A percentile compares a stretch with the other conserved stretches of the same genome.
Evolutionary conservation across 2,888 invertebrate species (phyloP).

Genomic region (Drosophila meridiana): DNA sequence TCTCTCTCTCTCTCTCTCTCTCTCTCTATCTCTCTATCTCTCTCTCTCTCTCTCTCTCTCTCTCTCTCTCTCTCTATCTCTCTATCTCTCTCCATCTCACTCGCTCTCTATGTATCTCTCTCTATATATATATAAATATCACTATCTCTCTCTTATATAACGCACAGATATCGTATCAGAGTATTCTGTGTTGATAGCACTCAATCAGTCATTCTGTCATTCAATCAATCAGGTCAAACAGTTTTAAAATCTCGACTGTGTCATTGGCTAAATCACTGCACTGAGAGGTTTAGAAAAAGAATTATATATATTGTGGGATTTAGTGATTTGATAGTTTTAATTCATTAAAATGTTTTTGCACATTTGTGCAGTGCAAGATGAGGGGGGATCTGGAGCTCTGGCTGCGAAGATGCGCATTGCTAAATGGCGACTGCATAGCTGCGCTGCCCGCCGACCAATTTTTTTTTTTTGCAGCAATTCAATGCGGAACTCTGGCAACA

Average conservation of each 20-base stretch:
- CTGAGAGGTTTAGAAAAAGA: constrained; percentile 22
- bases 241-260: constrained; percentile 16
- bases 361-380: constrained; percentile 41
- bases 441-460: constrained; percentile 61
- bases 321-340: constrained; percentile 59
- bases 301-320: constrained; percentile 38
- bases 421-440: constrained; percentile 57
- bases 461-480: constrained; percentile 56
- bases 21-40: too few relatives aligned
- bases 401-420: constrained; percentile 43
- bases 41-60: too few relatives aligned
- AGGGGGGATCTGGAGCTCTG: constrained; percentile 12
- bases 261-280: constrained; percentile 39
- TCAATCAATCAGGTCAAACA: constrained; percentile 6
- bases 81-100: too few relatives aligned
- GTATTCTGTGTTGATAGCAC: neutral
- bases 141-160: too few relatives aligned
- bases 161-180: too few relatives aligned
- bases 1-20: too few relatives aligned
- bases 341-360: constrained; percentile 74
- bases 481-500: constrained; percentile 73
- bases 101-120: too few relatives aligned
- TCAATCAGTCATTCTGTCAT: neutral
- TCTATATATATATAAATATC: too few relatives aligned
- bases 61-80: too few relatives aligned